Conservation (phyloP, 1,140 invertebrate genomes). For the Hylaeus anthracinus region DNA sequence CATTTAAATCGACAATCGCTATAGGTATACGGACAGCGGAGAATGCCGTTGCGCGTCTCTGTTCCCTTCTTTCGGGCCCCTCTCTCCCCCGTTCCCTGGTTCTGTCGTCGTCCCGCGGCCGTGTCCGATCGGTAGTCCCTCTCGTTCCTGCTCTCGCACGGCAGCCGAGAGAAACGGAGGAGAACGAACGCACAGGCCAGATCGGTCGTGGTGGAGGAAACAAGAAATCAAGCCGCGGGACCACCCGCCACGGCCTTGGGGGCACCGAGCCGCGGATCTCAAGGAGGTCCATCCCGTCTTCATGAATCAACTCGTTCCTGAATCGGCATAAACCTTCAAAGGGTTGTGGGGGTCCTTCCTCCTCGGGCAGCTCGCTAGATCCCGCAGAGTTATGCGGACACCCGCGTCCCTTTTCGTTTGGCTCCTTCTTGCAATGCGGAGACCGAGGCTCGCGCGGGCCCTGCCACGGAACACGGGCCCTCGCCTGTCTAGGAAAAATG, state of each 20-base stretch:
- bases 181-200: constrained; percentile 42
- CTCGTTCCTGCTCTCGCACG: background rate
- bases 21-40: constrained; percentile 65
- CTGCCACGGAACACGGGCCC: no score
- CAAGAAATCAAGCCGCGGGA: constrained; percentile 81
- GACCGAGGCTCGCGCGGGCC: no score
- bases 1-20: constrained; percentile 81
- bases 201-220: constrained; percentile 74
- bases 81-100: constrained; percentile 19
- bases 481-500: no score
- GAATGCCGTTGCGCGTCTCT: constrained; percentile 61
- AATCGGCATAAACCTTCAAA: constrained; percentile 79
- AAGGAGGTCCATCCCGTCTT: constrained; percentile 80
- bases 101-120: constrained; percentile 39
- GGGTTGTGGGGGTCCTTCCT: constrained; percentile 51
- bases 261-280: constrained; percentile 75
- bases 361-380: constrained; percentile 51
- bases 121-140: background rate
- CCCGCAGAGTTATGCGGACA: constrained; percentile 70
- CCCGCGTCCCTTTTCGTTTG: constrained; percentile 57
- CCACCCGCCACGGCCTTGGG: constrained; percentile 79
- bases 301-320: constrained; percentile 81
- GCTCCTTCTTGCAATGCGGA: constrained; percentile 12
- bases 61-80: constrained; percentile 14
- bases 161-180: constrained; percentile 1